Percentiles rank a stretch among this genome's conserved stretches.
These are phyloP conservation scores for Phoxinus phoxinus DNA, from an alignment of 2,113 vertebrate species.

Conservation along the genomic window DNA sequence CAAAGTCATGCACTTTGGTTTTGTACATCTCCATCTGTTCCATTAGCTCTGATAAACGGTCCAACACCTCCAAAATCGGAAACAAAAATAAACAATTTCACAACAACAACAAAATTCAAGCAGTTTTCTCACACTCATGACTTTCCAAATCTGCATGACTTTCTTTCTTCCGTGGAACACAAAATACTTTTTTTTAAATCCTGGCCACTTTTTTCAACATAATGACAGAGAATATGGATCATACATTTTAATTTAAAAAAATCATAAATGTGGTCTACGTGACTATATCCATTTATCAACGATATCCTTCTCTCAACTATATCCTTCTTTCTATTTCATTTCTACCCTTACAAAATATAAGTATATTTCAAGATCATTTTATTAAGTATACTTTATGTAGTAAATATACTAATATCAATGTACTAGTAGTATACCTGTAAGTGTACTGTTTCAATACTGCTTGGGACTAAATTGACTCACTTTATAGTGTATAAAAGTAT, in stretches of 20 bases:
- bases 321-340: no score
- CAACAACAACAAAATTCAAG: background rate
- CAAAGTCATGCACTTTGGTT: constrained; percentile 34
- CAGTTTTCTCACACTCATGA: background rate
- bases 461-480: no score
- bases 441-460: no score
- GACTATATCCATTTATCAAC: background rate
- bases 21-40: constrained; percentile 40
- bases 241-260: background rate
- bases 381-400: no score
- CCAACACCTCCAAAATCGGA: constrained; percentile 44
- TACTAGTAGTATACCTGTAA: no score
- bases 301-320: no score
- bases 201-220: background rate
- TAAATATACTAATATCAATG: no score
- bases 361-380: no score
- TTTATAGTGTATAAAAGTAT: no score
- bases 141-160: background rate
- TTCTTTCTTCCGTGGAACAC: background rate
- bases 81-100: background rate
- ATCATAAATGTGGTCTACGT: background rate
- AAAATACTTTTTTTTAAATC: background rate
- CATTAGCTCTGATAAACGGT: constrained; percentile 23
- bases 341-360: no score
- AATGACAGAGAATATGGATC: background rate